Conservation (phyloP, 1,140 invertebrate species). For the Cephus cinctus region DNA sequence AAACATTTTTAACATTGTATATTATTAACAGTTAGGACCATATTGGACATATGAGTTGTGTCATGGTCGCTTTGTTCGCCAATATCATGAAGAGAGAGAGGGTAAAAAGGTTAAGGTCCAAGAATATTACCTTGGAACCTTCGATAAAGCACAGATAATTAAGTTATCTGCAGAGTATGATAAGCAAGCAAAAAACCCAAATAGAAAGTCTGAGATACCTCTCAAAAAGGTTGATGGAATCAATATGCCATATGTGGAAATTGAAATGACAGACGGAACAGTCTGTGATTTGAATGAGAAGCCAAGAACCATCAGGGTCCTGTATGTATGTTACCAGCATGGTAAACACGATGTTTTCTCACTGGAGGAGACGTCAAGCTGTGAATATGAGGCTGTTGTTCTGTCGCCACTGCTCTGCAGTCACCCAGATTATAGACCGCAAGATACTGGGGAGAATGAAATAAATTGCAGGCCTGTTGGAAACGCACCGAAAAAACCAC, state of each 20-base stretch:
- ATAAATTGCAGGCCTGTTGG: conserved; percentile 79
- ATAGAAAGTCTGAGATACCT: conserved; percentile 56
- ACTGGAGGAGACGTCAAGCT: conserved; percentile 89
- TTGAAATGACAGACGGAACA: conserved; percentile 79
- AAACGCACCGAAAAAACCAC: conserved; percentile 72
- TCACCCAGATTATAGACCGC: conserved; percentile 87
- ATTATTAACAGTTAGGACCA: conserved; percentile 71
- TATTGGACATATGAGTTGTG: conserved; percentile 99
- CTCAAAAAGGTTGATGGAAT: conserved; percentile 82
- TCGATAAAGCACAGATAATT: conserved; percentile 59
- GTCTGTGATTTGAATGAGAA: conserved; percentile 87
- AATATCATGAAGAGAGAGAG: conserved; percentile 95
- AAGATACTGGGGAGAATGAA: conserved; percentile 75
- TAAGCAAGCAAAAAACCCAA: conserved; percentile 52
- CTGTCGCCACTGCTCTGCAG: conserved; percentile 81
- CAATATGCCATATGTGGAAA: conserved; percentile 79
- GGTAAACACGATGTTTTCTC: conserved; percentile 92
- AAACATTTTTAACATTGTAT: conserved; percentile 12
- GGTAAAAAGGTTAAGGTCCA: conserved; percentile 78
- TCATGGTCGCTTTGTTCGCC: conserved; percentile 85
- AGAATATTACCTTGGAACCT: conserved; percentile 79
- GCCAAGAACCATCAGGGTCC: conserved; percentile 75
- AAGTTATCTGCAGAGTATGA: conserved; percentile 57
- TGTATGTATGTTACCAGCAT: conserved; percentile 82
- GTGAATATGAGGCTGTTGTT: conserved; percentile 91